phyloP scores from a whole-genome alignment of 2,888 invertebrate genomes.

The Argyresthia goedartella region DNA sequence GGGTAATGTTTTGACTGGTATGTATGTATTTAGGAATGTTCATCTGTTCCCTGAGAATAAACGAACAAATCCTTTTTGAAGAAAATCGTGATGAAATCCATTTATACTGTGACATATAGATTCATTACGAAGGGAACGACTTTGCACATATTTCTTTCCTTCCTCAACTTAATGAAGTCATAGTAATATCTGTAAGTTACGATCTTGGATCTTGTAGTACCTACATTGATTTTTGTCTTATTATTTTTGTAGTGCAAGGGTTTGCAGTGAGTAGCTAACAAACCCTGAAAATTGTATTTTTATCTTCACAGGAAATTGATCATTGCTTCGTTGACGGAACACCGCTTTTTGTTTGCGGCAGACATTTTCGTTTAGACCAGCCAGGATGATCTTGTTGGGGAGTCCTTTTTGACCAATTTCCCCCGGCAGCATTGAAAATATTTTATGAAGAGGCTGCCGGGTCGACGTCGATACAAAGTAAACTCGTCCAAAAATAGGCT shows the following conservation, averaged over 20 bases:
- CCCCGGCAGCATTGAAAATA: constrained; percentile 47
- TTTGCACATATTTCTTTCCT: not conserved
- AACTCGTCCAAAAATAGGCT: not conserved
- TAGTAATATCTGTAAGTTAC: too few species aligned
- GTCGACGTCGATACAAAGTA: constrained; percentile 20
- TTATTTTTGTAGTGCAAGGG: too few species aligned
- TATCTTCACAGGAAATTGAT: constrained; percentile 22
- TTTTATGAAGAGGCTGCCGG: constrained; percentile 32
- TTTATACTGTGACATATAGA: constrained; percentile 21
- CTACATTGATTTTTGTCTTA: too few species aligned
- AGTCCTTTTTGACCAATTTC: constrained; percentile 59
- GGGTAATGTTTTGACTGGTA: too few species aligned
- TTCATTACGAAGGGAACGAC: constrained; percentile 14
- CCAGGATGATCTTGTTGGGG: constrained; percentile 46
- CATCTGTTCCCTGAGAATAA: too few species aligned
- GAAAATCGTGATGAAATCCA: constrained; percentile 12
- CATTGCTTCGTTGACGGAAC: constrained; percentile 15
- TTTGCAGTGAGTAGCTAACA: too few species aligned
- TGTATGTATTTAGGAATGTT: too few species aligned
- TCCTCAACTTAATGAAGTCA: too few species aligned
- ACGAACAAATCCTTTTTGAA: too few species aligned
- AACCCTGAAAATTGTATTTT: not conserved
- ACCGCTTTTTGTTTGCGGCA: not conserved
- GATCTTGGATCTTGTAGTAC: too few species aligned
- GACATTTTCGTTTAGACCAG: constrained; percentile 7